Evolutionary conservation across 2,888 invertebrate species (phyloP), one percentile per base, ranked within the genome.

Genomic region (Campoplex nolae): DNA sequence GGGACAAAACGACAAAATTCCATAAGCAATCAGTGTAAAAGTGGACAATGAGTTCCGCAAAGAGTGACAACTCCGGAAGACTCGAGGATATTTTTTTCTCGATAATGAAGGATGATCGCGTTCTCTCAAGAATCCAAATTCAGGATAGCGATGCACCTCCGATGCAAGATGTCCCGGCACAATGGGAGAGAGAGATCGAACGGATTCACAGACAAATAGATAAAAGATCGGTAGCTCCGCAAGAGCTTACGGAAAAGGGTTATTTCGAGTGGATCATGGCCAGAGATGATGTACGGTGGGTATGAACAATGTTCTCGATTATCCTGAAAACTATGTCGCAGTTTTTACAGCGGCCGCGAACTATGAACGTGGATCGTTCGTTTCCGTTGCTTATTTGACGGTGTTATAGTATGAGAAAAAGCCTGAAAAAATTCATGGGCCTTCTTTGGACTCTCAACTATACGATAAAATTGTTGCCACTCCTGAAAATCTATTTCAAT

Each of bases 221-320:
- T 62, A 62, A 62, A 62, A 16, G 32, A 6, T 32, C 62, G 1
- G 7, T 62, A 13, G 84, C 83, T 71, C 77, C 84, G 1, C 83
- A 84, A 28, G 81, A 89, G 56, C 87, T 73, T 54, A 88, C 80
- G 7, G 93, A 93, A 85, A 80, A 87, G 71, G 91, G 91, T 78
- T 79, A 92, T 51, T 90, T 92, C 83, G 88, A 89, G 35, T 88
- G 85, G 80, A 88, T 93, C 23, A 87, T 90, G 68, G 79, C 74
- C 45, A 88, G 91, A 74, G 32, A 81, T 13, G 86, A 86, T 62
- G 65, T 91, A 76, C 89, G 87, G 93, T 93, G 88, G 84, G 89
- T 83, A 42, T 62, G 77, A 68, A 2, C 38, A 28, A 48, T 28
- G 42, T 28, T 11, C 16, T 71, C 28, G 71, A 48, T 71, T 3